phyloP scores from a whole-genome alignment of 1,140 invertebrate genomes.

The Calephelis virginiensis region DNA sequence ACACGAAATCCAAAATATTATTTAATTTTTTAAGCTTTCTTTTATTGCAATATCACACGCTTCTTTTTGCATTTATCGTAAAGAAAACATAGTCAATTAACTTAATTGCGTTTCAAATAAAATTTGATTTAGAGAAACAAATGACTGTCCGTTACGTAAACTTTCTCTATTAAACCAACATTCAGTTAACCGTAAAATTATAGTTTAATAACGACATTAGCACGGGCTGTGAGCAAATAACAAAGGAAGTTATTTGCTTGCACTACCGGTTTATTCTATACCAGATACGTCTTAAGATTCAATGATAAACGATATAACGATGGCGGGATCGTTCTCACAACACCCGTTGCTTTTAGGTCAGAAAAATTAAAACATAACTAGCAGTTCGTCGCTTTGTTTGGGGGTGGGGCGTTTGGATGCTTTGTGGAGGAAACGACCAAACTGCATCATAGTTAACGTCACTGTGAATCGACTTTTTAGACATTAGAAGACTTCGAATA shows the following conservation, averaged over 20 bases:
- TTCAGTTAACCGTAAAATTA: slow-evolving; percentile 36
- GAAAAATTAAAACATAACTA: too few relatives aligned
- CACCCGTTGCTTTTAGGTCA: slow-evolving; percentile 10
- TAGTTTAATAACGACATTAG: slow-evolving; percentile 28
- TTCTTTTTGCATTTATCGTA: background rate
- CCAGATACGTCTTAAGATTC: slow-evolving; percentile 8
- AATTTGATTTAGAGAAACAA: slow-evolving; percentile 17
- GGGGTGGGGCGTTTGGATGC: too few relatives aligned
- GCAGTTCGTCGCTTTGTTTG: too few relatives aligned
- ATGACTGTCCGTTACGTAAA: slow-evolving; percentile 19
- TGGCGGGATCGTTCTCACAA: background rate
- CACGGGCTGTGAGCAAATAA: slow-evolving; percentile 15
- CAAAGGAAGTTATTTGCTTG: slow-evolving; percentile 25
- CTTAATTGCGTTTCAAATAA: background rate
- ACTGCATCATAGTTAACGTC: too few relatives aligned
- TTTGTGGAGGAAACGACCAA: too few relatives aligned
- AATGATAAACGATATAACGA: background rate
- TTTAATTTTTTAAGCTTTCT: too few relatives aligned
- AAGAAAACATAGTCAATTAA: slow-evolving; percentile 10
- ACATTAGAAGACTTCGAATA: too few relatives aligned
- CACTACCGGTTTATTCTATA: slow-evolving; percentile 25
- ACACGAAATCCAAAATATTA: too few relatives aligned
- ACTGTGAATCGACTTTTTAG: too few relatives aligned
- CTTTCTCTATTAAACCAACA: slow-evolving; percentile 28
- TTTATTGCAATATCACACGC: background rate